A percentile compares a stretch with the other conserved stretches of the same genome.
These are phyloP conservation scores for Malurus leucopterus DNA, from an alignment of 2,797 vertebrate species.

Conservation along the genomic window DNA sequence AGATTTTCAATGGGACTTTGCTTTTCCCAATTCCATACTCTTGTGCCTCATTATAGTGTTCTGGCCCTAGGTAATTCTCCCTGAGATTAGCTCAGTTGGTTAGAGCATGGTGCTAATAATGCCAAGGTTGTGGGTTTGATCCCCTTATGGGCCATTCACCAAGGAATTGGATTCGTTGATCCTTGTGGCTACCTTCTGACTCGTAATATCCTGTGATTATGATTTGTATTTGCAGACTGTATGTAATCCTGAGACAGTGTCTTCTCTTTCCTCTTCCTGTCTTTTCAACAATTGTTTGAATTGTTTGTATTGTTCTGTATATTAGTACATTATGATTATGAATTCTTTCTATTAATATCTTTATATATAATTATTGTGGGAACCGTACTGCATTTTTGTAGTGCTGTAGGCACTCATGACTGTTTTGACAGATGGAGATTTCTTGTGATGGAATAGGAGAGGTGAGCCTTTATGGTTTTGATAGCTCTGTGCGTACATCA, in stretches of 20 bases:
- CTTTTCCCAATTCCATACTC: background rate
- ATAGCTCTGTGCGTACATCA: background rate
- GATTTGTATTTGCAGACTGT: background rate
- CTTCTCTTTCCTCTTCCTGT: background rate
- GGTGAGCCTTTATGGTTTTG: background rate
- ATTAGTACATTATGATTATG: background rate
- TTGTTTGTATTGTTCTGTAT: background rate
- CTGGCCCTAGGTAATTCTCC: background rate
- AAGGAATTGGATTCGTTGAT: background rate
- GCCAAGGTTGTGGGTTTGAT: background rate
- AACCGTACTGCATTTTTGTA: background rate
- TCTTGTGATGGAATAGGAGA: background rate
- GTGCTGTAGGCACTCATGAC: fast-evolving
- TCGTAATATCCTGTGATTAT: background rate
- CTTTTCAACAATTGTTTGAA: background rate
- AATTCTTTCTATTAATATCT: background rate
- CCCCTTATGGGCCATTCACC: background rate
- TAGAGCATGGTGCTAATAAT: background rate
- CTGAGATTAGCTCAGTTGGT: background rate
- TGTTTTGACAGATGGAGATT: background rate
- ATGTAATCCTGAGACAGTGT: background rate
- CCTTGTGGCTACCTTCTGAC: background rate
- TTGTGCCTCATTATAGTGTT: background rate
- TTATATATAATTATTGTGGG: background rate
- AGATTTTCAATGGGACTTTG: background rate